These are phyloP conservation scores for Atrichornis clamosus DNA, from an alignment of 2,113 vertebrate species.

Conservation along the genomic window DNA sequence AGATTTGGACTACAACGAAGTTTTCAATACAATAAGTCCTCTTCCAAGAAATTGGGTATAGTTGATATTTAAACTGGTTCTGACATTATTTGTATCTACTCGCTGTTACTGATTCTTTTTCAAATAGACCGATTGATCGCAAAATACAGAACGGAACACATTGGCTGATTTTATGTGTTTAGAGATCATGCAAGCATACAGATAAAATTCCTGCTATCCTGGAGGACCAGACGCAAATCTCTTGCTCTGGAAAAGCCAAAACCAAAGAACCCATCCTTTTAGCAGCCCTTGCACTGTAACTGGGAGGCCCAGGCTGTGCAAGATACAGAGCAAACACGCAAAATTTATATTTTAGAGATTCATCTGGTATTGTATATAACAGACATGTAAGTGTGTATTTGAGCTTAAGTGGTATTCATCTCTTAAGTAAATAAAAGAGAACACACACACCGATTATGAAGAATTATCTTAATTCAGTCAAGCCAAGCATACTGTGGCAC, in stretches of 20 bases:
- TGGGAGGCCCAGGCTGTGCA: background rate
- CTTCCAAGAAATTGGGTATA: background rate
- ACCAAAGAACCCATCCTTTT: background rate
- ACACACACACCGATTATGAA: background rate
- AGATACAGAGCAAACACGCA: background rate
- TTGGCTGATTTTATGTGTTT: background rate
- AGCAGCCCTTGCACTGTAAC: background rate
- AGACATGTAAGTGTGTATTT: background rate
- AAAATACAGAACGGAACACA: background rate
- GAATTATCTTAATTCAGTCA: background rate
- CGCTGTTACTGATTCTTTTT: background rate
- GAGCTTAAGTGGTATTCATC: background rate
- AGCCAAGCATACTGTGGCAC: background rate
- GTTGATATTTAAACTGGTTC: background rate
- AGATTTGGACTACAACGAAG: background rate
- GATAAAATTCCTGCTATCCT: background rate
- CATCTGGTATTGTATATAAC: background rate
- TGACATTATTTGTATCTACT: background rate
- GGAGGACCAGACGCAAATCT: background rate
- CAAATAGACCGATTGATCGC: background rate
- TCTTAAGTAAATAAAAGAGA: background rate
- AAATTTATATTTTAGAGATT: background rate
- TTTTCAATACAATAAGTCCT: background rate
- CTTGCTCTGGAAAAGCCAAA: background rate
- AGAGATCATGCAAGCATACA: background rate